phyloP scores from a whole-genome alignment of 2,113 vertebrate species.

The Leptobrachium ailaonicum region DNA sequence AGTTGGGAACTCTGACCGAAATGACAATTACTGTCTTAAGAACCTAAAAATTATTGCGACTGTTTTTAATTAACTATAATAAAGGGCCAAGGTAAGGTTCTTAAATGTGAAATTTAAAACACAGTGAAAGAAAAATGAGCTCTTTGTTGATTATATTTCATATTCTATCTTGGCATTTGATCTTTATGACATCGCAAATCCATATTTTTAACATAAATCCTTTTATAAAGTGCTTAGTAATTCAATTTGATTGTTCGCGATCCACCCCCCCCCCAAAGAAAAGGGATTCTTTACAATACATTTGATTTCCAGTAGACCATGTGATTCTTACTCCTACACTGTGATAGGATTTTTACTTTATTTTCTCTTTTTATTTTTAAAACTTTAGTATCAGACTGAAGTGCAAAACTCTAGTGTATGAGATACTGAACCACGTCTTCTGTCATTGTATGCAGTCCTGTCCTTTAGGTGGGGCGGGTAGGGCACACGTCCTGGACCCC shows the following conservation, averaged over 20 bases:
- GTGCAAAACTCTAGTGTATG: too few relatives aligned
- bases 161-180: constrained; percentile 39
- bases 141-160: constrained; percentile 36
- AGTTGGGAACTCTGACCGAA: background rate
- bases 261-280: constrained; percentile 15
- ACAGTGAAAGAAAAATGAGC: constrained; percentile 32
- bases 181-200: constrained; percentile 32
- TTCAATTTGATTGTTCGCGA: constrained; percentile 37
- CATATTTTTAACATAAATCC: constrained; percentile 29
- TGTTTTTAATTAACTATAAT: constrained; percentile 15
- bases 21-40: background rate
- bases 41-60: background rate
- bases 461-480: too few relatives aligned
- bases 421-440: too few relatives aligned
- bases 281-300: constrained; percentile 25
- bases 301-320: constrained; percentile 30
- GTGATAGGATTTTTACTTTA: background rate
- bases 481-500: too few relatives aligned
- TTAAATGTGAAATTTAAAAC: constrained; percentile 23
- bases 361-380: too few relatives aligned
- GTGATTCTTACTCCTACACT: background rate
- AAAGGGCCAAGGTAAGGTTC: constrained; percentile 1
- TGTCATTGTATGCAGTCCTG: too few relatives aligned
- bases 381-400: too few relatives aligned
- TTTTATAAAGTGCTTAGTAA: constrained; percentile 33